Base-by-base conservation (phyloP, 2,797 vertebrate species). In the Pelobates cultripes region DNA sequence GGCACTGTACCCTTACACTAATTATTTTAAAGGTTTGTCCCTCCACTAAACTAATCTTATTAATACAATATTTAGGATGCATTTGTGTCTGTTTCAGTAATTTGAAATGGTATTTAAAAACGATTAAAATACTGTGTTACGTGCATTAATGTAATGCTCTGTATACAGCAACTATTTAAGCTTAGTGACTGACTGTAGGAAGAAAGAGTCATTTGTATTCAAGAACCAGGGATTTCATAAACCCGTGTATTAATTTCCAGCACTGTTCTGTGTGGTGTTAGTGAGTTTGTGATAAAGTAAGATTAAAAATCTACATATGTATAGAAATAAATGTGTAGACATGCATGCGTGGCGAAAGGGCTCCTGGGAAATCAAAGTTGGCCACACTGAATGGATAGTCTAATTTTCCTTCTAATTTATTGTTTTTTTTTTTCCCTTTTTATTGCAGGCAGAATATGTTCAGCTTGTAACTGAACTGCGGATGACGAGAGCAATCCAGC, bases 401-500 rank as follows among this genome's bases (percentile, higher is more conserved):
- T 1, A 0, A 8, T 6, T 2, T 17, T 64, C 61, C 28, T 64
- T 7, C 5, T 4, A 57, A 28, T 7, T 40, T 28, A 7, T 15
- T 80, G 70, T 82, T 83, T 79, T 43, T 80, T 64, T 80, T 0
- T 80, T 72, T 83, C 83, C 77, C 43, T 80, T 61, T 80, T 0
- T 57, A 0, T 87, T 86, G 70, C 89, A 99, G 98, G 97, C 92
- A 0, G 98, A 99, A 87, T 99, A 99, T 13, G 98, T 99, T 55
- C 98, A 99, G 92, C 95, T 99, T 86, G 98, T 99, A 85, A 99
- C 98, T 28, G 98, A 99, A 91, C 94, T 99, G 88, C 94, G 97
- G 88, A 99, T 99, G 98, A 99, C 98, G 43, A 94, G 98, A 89
- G 98, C 98, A 84, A 99, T 99, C 90, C 97, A 99, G 88, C 98